Evolutionary conservation across 2,797 vertebrate genomes (phyloP).

Genomic region (Avahi laniger): DNA sequence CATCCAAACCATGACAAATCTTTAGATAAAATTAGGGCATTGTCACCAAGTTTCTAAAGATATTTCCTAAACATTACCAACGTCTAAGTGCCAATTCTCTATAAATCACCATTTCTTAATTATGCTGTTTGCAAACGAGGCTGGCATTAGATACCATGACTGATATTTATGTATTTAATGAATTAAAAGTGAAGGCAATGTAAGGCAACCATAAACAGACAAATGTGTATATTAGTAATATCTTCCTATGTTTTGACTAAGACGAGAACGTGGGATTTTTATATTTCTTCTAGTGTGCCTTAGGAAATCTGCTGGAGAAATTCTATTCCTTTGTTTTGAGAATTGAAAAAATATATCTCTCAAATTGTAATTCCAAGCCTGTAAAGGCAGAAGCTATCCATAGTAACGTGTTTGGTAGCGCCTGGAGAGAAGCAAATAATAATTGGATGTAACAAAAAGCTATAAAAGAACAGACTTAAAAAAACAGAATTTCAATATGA

Average conservation of each 20-base stretch:
- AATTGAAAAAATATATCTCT: neutral
- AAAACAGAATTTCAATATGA: neutral
- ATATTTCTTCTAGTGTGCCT: constrained; percentile 52
- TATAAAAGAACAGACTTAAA: constrained; percentile 8
- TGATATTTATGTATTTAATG: constrained; percentile 22
- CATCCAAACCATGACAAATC: neutral
- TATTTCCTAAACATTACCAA: neutral
- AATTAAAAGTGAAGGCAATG: constrained; percentile 48
- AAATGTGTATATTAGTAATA: neutral
- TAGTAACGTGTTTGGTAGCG: neutral
- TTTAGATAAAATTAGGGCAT: neutral
- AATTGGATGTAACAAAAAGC: neutral
- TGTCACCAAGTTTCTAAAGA: neutral
- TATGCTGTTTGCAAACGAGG: constrained; percentile 38
- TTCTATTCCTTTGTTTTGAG: neutral
- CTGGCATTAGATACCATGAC: neutral
- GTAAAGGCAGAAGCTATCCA: neutral
- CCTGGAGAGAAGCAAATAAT: neutral
- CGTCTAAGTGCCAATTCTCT: neutral
- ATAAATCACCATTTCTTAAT: constrained; percentile 18
- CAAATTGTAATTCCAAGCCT: neutral
- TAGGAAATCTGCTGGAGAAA: constrained; percentile 17
- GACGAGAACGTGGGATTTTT: neutral
- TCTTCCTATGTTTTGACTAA: neutral
- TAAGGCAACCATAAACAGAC: neutral